A percentile compares a stretch with the other conserved stretches of the same genome.
These are phyloP conservation scores for Trachelus iudaicus DNA, from an alignment of 2,888 invertebrate genomes.

Conservation along the genomic window DNA sequence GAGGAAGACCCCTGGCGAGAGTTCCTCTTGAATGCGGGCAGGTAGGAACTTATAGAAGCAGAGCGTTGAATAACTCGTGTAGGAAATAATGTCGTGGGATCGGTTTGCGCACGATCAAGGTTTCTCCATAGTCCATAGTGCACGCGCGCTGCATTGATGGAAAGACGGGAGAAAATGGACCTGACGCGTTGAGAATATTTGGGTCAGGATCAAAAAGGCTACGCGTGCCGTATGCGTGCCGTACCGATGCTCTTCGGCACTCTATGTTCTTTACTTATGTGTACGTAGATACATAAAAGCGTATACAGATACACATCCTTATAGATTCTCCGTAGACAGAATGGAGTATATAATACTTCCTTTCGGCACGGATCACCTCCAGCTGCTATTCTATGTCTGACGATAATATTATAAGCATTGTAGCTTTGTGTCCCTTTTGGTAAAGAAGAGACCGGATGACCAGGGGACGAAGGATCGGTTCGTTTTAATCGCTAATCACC, in stretches of 20 bases:
- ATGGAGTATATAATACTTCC: not conserved
- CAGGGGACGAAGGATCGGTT: conserved; percentile 51
- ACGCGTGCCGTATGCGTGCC: not conserved
- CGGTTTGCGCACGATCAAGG: conserved; percentile 42
- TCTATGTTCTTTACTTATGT: not conserved
- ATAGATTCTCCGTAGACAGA: not conserved
- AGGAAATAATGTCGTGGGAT: conserved; percentile 52
- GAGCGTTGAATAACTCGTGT: conserved; percentile 31
- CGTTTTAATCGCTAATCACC: conserved; percentile 67
- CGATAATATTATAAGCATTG: conserved; percentile 40
- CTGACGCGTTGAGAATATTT: conserved; percentile 29
- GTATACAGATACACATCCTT: not conserved
- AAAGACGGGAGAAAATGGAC: conserved; percentile 29
- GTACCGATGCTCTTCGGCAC: not conserved
- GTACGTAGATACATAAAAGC: not conserved
- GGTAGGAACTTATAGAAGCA: not conserved
- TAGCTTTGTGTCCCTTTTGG: conserved; percentile 31
- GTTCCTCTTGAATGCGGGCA: conserved; percentile 21
- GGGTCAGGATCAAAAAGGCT: conserved; percentile 26
- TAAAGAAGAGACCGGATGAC: conserved; percentile 28
- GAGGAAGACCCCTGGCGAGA: conserved; percentile 27
- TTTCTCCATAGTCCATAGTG: conserved; percentile 28
- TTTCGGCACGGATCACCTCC: conserved; percentile 16
- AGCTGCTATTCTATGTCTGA: conserved; percentile 33
- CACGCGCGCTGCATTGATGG: not conserved